Percentiles rank a stretch among this genome's conserved stretches.
Conservation (phyloP, 2,113 vertebrate genomes). For the Platysteira castanea region DNA sequence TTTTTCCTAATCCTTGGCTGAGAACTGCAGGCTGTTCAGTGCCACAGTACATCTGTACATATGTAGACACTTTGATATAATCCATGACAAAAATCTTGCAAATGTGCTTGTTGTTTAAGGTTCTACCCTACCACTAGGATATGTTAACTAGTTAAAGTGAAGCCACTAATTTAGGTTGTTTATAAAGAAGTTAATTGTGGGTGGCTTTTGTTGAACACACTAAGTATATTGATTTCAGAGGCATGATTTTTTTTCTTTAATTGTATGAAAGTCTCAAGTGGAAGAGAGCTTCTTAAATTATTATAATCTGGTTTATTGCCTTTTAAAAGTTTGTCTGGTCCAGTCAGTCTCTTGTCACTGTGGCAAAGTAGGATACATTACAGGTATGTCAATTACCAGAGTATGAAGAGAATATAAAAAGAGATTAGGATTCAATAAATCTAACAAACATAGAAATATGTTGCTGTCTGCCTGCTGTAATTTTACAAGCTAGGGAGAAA, state of each 20-base stretch:
- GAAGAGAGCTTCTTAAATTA: not conserved
- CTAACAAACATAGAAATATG: not conserved
- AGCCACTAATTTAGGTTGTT: slow-evolving; percentile 5
- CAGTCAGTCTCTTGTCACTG: not conserved
- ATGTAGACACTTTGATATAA: not conserved
- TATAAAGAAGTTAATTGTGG: not conserved
- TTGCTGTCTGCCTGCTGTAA: not conserved
- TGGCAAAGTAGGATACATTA: not conserved
- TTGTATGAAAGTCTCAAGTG: not conserved
- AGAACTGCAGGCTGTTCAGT: not conserved
- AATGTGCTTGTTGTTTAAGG: not conserved
- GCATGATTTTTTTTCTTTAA: not conserved
- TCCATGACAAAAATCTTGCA: slow-evolving; percentile 15
- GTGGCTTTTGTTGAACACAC: slow-evolving; percentile 9
- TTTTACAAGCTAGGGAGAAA: not conserved
- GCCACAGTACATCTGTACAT: not conserved
- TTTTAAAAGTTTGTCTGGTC: not conserved
- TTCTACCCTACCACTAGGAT: not conserved
- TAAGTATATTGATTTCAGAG: not conserved
- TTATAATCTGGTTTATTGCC: not conserved
- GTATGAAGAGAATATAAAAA: not conserved
- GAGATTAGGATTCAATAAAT: not conserved
- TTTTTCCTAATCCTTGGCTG: not conserved
- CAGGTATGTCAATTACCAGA: not conserved
- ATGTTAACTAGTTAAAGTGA: not conserved